Evolutionary conservation across 2,113 vertebrate genomes (phyloP).

Genomic region (Pelecanoides urinatrix): DNA sequence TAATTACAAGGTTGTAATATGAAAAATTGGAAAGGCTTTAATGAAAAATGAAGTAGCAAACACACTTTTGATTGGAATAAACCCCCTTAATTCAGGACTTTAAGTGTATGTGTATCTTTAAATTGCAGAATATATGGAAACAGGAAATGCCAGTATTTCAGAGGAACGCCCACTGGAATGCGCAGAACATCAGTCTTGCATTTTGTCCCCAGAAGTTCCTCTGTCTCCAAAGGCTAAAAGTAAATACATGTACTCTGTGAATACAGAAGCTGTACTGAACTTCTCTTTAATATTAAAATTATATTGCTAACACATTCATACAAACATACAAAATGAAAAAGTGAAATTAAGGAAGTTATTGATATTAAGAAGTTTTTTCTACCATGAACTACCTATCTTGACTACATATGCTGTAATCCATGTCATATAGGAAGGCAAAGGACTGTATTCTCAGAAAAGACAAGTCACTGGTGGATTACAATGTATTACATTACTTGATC

Average conservation of each 20-base stretch:
- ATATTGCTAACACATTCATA: not conserved
- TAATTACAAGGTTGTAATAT: not conserved
- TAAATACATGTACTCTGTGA: slow-evolving; percentile 69
- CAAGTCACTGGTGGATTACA: not conserved
- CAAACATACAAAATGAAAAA: not conserved
- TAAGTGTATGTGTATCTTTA: slow-evolving; percentile 45
- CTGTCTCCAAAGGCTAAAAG: slow-evolving; percentile 89
- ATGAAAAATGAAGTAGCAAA: not conserved
- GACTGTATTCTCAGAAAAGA: not conserved
- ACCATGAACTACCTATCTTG: not conserved
- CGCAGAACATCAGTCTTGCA: slow-evolving; percentile 78
- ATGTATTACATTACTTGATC: not conserved
- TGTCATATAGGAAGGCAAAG: not conserved
- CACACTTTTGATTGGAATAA: not conserved
- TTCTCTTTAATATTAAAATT: not conserved
- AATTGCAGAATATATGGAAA: slow-evolving; percentile 86
- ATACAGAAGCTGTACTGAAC: not conserved
- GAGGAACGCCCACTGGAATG: slow-evolving; percentile 82
- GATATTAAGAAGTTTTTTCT: not conserved
- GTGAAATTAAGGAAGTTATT: not conserved
- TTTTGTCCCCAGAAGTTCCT: slow-evolving; percentile 83
- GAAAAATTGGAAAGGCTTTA: not conserved
- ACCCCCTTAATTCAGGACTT: not conserved
- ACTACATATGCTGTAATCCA: not conserved
- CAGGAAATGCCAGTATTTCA: slow-evolving; percentile 75